A percentile compares a stretch with the other conserved stretches of the same genome.
Conservation (phyloP, 2,888 invertebrate species). For the Ochropleura leucogaster region DNA sequence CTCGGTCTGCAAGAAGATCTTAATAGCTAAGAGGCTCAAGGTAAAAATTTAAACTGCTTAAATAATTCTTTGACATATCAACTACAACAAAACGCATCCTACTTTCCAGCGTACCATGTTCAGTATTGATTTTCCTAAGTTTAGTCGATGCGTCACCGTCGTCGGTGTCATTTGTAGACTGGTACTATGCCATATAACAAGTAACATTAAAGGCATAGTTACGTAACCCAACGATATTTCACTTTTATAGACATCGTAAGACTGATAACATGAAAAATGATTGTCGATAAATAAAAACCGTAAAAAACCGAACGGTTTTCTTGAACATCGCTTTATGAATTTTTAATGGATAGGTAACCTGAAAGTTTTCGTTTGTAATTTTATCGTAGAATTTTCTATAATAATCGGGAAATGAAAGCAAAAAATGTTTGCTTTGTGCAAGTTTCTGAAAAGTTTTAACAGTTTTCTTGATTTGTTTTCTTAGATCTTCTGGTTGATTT, state of each 20-base stretch:
- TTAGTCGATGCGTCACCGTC: conserved; percentile 71
- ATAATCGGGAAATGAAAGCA: conserved; percentile 5
- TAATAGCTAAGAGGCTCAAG: background rate
- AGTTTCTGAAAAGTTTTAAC: conserved; percentile 8
- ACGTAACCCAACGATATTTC: conserved; percentile 53
- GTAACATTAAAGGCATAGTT: conserved; percentile 51
- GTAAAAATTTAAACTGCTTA: background rate
- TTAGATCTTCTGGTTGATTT: background rate
- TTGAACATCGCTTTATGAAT: conserved; percentile 37
- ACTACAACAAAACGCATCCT: conserved; percentile 3
- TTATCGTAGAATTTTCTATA: conserved; percentile 12
- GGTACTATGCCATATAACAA: conserved; percentile 68
- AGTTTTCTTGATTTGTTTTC: background rate
- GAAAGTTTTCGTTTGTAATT: conserved; percentile 28
- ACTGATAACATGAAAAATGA: conserved; percentile 50
- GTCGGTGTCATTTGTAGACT: conserved; percentile 72
- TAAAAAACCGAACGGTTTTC: conserved; percentile 17
- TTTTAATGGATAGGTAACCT: conserved; percentile 29
- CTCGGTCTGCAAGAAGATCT: background rate
- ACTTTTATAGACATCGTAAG: conserved; percentile 57
- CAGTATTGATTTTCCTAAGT: conserved; percentile 74
- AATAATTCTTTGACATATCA: conserved; percentile 1
- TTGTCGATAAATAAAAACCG: conserved; percentile 42
- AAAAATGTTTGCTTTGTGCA: conserved; percentile 10
- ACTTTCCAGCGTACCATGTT: conserved; percentile 19